Evolutionary conservation across 1,140 invertebrate genomes (phyloP), one percentile per base, ranked within the genome.

Genomic region (Drosophila ananassae): DNA sequence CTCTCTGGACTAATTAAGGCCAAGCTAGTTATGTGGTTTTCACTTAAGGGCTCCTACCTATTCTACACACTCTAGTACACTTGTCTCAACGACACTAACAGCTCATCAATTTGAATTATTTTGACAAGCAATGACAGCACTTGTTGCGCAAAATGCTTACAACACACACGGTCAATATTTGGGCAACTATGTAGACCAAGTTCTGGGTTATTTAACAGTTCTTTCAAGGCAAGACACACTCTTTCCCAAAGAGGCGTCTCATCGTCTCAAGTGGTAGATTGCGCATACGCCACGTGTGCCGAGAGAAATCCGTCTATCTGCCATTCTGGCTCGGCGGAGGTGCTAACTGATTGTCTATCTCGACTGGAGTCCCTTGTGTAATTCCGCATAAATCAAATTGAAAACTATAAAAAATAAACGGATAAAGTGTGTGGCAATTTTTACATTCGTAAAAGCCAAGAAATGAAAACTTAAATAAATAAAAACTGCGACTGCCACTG

Each of bases 91-190:
- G 78, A 75, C 81, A 85, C 74, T 85, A 85, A 87, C 82, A 72
- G 72, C 58, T 74, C 83, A 83, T 82, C 72, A 82, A 66, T 79
- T 79, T 67, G 59, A 89, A 69, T 73, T 89, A 89, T 89, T 83
- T 89, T 89, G 83, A 89, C 83, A 89, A 63, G 68, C 52, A 78
- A 48, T 61, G 73, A 77, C 84, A 83, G 73, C 69, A 78, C 71
- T 85, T 77, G 59, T 71, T 80, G 79, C 50, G 75, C 60, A 78
- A 64, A 46, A 32, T 24, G 54, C 53, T 75, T 74, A 53, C 69
- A 75, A 66, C 69, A 75, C 69, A 66, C 69, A 74, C 69, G 32
- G 57, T 51, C 50, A 41, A 52, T 32, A 68, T 39, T 52, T 55
- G 37, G 30, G n/a, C 9, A 32, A 24, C 2, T 22, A 22, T 7